Conservation (phyloP, 2,888 invertebrate genomes). For the Lamellibrachia satsuma region DNA sequence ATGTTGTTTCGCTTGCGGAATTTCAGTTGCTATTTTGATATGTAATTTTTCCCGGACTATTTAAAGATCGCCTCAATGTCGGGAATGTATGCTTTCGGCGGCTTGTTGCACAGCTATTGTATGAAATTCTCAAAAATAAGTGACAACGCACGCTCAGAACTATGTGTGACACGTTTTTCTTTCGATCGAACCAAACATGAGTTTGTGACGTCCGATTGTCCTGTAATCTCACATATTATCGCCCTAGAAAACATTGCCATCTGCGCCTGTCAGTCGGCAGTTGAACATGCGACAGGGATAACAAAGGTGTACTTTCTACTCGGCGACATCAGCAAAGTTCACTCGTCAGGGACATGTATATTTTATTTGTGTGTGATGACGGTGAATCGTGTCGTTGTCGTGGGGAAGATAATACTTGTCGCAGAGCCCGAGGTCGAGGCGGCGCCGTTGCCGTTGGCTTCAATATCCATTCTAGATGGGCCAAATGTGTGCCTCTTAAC, state of each 20-base stretch:
- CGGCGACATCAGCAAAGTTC: background rate
- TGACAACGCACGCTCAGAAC: background rate
- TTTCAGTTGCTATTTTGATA: background rate
- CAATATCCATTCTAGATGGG: background rate
- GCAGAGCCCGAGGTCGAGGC: background rate
- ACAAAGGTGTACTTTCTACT: background rate
- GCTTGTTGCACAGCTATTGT: background rate
- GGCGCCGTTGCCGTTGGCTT: background rate
- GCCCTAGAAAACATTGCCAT: background rate
- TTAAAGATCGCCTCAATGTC: background rate
- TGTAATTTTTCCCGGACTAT: background rate
- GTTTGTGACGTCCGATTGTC: background rate
- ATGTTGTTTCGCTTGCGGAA: background rate
- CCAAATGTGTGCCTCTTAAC: background rate
- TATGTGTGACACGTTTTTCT: background rate
- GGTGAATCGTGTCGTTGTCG: conserved; percentile 2
- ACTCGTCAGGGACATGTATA: background rate
- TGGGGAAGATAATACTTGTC: background rate
- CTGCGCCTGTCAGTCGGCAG: background rate
- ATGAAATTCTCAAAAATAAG: background rate
- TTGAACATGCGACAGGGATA: background rate
- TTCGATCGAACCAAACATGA: background rate
- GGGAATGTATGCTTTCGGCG: conserved; percentile 11
- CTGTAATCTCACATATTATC: background rate
- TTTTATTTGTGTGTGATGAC: background rate